A percentile compares a stretch with the other conserved stretches of the same genome.
These are phyloP conservation scores for human DNA, from an alignment of 2,113 vertebrate genomes.

Conservation along the genomic window GRCh38 chr4:142414001-142414500, in stretches of 20 bases:
- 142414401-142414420: neutral
- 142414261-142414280: neutral
- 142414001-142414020: slow-evolving; percentile 4
- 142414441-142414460: neutral
- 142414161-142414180: neutral
- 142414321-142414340: neutral
- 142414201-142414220: neutral
- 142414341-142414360: neutral
- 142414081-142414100: neutral
- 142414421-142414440: neutral
- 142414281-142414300: neutral
- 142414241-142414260: neutral
- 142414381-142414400: neutral
- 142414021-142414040: neutral
- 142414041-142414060: slow-evolving; percentile 23
- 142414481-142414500: neutral
- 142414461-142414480: neutral
- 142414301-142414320: neutral
- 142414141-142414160: slow-evolving; percentile 13
- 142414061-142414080: slow-evolving; percentile 33
- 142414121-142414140: slow-evolving; percentile 52
- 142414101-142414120: slow-evolving; percentile 21
- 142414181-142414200: neutral
- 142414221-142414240: slow-evolving; percentile 20
- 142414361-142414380: slow-evolving; percentile 14